phyloP scores from a whole-genome alignment of 53 echinoderm and acorn worm species.

The Luidia sarsii region DNA sequence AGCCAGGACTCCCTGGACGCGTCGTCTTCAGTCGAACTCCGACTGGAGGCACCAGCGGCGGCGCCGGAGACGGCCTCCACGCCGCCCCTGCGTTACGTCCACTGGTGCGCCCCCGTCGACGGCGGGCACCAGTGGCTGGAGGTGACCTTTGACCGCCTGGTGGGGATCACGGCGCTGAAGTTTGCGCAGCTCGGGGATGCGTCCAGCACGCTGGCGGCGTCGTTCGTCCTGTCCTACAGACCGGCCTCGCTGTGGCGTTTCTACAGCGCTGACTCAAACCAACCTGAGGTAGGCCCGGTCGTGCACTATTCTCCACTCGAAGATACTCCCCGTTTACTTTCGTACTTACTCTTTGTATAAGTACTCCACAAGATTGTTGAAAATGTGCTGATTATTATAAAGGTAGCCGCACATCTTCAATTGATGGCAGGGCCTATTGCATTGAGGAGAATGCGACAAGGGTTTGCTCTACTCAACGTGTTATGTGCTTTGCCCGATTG shows the following conservation, averaged over 20 bases:
- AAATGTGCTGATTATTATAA: too few species aligned
- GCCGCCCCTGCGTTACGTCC: neutral
- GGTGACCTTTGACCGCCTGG: conserved; percentile 1
- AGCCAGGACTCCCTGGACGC: neutral
- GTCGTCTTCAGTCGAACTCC: neutral
- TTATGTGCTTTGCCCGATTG: too few species aligned
- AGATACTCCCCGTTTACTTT: too few species aligned
- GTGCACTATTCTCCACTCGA: too few species aligned
- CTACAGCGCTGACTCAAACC: neutral
- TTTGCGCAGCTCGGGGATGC: neutral
- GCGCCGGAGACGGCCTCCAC: neutral
- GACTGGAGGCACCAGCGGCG: neutral
- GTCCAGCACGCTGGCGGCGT: neutral
- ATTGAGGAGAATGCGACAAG: too few species aligned
- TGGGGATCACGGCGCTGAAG: neutral
- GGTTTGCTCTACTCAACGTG: too few species aligned
- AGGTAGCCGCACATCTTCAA: too few species aligned
- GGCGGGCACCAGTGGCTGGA: conserved; percentile 8
- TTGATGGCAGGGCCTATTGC: too few species aligned
- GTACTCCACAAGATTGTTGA: too few species aligned
- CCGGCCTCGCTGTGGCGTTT: neutral
- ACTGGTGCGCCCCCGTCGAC: conserved; percentile 20
- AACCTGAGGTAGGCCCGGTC: neutral
- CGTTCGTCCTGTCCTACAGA: neutral
- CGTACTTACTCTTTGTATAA: too few species aligned